phyloP scores from a whole-genome alignment of 2,888 invertebrate species.

The Drosophila neotestacea region DNA sequence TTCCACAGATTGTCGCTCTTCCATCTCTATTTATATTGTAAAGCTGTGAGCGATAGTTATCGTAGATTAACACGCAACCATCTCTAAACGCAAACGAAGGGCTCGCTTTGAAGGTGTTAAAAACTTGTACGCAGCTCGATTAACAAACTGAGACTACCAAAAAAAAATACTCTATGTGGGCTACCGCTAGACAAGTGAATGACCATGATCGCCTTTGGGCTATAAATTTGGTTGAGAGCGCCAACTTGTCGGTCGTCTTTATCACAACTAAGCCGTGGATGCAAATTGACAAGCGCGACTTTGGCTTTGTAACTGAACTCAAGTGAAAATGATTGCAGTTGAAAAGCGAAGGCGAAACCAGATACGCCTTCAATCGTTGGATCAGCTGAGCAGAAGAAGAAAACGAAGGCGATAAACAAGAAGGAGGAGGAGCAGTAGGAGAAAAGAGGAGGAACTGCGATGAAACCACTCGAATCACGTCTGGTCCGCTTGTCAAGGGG shows the following conservation, averaged over 20 bases:
- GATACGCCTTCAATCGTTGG: slow-evolving; percentile 75
- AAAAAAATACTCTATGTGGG: slow-evolving; percentile 37
- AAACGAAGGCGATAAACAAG: background rate
- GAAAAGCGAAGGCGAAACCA: slow-evolving; percentile 77
- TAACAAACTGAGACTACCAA: slow-evolving; percentile 45
- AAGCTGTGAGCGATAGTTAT: background rate
- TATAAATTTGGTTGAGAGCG: slow-evolving; percentile 48
- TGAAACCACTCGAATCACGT: slow-evolving; percentile 56
- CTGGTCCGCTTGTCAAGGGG: slow-evolving; percentile 38
- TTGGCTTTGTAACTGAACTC: slow-evolving; percentile 67
- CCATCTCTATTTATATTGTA: slow-evolving; percentile 6
- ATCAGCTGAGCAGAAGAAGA: slow-evolving; percentile 43
- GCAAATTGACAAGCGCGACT: slow-evolving; percentile 70
- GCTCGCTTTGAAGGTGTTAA: slow-evolving; percentile 54
- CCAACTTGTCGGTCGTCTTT: slow-evolving; percentile 62
- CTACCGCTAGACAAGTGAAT: slow-evolving; percentile 55
- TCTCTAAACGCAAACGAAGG: slow-evolving; percentile 61
- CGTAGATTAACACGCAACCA: slow-evolving; percentile 17
- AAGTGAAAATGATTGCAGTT: slow-evolving; percentile 73
- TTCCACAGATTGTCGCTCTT: background rate
- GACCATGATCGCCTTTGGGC: slow-evolving; percentile 53
- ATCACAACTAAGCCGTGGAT: slow-evolving; percentile 51
- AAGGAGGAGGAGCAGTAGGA: background rate
- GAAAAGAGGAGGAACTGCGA: slow-evolving; percentile 15
- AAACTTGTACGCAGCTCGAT: slow-evolving; percentile 48